Conservation (phyloP, 2,888 invertebrate genomes). For the Drosophila kuntzei region DNA sequence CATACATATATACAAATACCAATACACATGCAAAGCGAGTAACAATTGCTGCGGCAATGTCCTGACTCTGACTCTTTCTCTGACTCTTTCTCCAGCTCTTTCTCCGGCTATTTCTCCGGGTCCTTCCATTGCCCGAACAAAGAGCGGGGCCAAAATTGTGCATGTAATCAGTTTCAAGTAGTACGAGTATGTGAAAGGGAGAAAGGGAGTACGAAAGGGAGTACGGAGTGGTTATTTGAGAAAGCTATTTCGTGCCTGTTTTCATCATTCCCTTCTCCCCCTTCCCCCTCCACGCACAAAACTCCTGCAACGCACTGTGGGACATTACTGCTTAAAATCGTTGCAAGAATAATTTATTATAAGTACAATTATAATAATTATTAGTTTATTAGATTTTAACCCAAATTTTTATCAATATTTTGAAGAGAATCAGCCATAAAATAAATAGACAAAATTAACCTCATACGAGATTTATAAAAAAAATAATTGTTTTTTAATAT, state of each 20-base stretch:
- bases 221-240: conserved; percentile 33
- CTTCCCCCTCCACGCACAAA: neutral
- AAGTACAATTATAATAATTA: too few relatives aligned
- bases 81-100: neutral
- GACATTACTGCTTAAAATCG: too few relatives aligned
- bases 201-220: too few relatives aligned
- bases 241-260: conserved; percentile 61
- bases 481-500: too few relatives aligned
- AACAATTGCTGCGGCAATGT: conserved; percentile 65
- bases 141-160: conserved; percentile 75
- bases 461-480: too few relatives aligned
- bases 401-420: too few relatives aligned
- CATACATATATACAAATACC: conserved; percentile 27
- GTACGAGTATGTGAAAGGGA: conserved; percentile 49
- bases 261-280: conserved; percentile 3
- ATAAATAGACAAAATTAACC: too few relatives aligned
- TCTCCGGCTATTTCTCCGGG: neutral
- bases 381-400: too few relatives aligned
- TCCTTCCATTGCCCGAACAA: conserved; percentile 62
- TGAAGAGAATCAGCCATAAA: too few relatives aligned
- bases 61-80: conserved; percentile 24
- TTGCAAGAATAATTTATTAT: too few relatives aligned
- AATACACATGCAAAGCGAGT: conserved; percentile 53
- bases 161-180: conserved; percentile 79
- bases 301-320: conserved; percentile 1